Base-by-base conservation (phyloP, 2,113 vertebrate genomes). In the Lepus timidus region DNA sequence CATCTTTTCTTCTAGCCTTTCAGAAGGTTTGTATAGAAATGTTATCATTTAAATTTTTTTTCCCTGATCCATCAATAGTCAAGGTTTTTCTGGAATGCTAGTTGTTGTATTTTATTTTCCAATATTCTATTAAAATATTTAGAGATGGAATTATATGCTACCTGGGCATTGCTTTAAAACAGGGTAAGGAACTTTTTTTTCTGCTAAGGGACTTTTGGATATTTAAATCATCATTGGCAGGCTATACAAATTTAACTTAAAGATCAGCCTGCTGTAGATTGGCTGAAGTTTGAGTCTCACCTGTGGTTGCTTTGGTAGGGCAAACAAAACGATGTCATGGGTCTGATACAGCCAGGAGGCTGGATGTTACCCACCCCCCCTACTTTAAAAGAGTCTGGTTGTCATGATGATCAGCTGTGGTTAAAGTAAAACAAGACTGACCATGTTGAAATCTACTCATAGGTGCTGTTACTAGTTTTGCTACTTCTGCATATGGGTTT, bases 111-210 rank as follows among this genome's bases (percentile, higher is more conserved):
- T 93, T 85, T 80, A 58, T 81, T 92, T 92, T 85, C 19, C 3
- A 76, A 20, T 36, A 64, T 44, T 52, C 33, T 93, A 64, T 68
- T 8, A 76, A 75, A 96, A 78, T 93, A 76, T 71, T 85, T 82
- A 55, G 19, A 71, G 31, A 23, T 86, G 44, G 79, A 36, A 27
- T 84, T 67, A 14, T 82, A 52, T 71, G 29, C 6, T 94, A 78
- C 62, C 49, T 96, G 20, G 33, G 16, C 78, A 88, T 85, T 93
- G 58, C 33, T 90, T 88, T 84, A 76, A 78, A 84, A 65, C 74
- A 90, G 44, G 44, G 44, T 44, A 44, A 44, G 44, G 44, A 44
- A 44, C 44, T 44, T 44, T 44, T 44, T 44, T 44, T 44, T 44
- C 44, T 44, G 44, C 44, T 44, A 44, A 44, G 44, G 7, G 44